Conservation (phyloP, 2,113 vertebrate species). For the Nansenia antarctica region DNA sequence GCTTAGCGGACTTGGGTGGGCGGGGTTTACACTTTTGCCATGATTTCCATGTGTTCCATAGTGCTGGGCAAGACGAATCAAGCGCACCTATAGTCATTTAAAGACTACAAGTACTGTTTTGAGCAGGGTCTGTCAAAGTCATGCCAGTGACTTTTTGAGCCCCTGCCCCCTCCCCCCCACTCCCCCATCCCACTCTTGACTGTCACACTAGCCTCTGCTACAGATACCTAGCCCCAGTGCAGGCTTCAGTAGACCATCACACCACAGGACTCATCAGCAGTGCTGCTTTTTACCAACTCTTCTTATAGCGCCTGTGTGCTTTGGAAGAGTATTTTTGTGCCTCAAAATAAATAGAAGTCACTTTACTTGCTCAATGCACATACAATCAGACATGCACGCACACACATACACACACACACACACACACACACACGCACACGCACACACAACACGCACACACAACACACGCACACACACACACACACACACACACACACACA, state of each 20-base stretch:
- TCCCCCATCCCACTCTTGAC: constrained; percentile 19
- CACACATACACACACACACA: constrained; percentile 35
- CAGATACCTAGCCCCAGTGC: constrained; percentile 36
- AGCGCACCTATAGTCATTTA: no score
- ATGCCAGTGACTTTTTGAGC: constrained; percentile 56
- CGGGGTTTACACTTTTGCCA: no score
- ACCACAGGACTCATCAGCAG: constrained; percentile 66
- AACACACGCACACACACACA: constrained; percentile 31
- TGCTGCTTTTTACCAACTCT: constrained; percentile 72
- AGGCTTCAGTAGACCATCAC: constrained; percentile 53
- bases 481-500: constrained; percentile 13
- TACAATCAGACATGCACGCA: constrained; percentile 53
- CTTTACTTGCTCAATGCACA: constrained; percentile 55
- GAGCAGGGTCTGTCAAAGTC: no score
- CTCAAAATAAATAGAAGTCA: constrained; percentile 64
- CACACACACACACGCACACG: constrained; percentile 23
- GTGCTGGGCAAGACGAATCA: no score
- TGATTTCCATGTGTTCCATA: no score
- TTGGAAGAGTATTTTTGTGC: constrained; percentile 71
- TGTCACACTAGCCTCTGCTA: constrained; percentile 41
- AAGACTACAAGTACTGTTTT: no score
- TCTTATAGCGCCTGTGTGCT: constrained; percentile 57
- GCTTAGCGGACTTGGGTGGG: no score
- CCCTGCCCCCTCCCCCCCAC: background rate
- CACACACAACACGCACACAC: constrained; percentile 54